Conservation (phyloP, 2,797 vertebrate species). For the Fratercula arctica region DNA sequence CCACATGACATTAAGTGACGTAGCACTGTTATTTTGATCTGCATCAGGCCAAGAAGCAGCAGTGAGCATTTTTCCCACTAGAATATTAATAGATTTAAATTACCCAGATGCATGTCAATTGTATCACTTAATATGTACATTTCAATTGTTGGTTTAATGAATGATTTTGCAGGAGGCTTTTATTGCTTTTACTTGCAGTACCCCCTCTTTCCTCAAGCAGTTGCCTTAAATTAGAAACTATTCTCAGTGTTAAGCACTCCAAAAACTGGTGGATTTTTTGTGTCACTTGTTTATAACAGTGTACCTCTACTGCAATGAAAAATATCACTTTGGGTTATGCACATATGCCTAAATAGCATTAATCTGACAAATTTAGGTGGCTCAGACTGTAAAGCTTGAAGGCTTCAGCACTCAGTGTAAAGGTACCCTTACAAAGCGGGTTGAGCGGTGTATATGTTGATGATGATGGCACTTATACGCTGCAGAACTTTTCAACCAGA, state of each 20-base stretch:
- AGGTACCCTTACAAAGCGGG: neutral
- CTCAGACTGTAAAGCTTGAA: neutral
- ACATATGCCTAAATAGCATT: neutral
- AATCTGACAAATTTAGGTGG: neutral
- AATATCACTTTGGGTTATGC: neutral
- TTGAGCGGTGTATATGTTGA: neutral
- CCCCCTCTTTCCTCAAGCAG: neutral
- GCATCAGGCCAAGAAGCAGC: neutral
- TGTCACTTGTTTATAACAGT: neutral
- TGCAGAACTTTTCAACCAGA: neutral
- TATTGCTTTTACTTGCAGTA: neutral
- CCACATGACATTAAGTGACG: neutral
- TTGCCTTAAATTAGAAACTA: neutral
- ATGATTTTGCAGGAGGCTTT: neutral
- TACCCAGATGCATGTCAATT: neutral
- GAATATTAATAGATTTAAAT: constrained; percentile 41
- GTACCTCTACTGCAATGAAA: neutral
- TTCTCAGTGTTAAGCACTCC: neutral
- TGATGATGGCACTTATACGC: neutral
- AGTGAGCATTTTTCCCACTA: neutral
- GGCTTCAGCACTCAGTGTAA: neutral
- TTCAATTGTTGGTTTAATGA: constrained; percentile 30
- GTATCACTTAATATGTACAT: constrained; percentile 23
- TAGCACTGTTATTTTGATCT: neutral
- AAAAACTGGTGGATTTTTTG: neutral